phyloP scores from a whole-genome alignment of 2,797 vertebrate species.

The Parotocinclus haroldoi region DNA sequence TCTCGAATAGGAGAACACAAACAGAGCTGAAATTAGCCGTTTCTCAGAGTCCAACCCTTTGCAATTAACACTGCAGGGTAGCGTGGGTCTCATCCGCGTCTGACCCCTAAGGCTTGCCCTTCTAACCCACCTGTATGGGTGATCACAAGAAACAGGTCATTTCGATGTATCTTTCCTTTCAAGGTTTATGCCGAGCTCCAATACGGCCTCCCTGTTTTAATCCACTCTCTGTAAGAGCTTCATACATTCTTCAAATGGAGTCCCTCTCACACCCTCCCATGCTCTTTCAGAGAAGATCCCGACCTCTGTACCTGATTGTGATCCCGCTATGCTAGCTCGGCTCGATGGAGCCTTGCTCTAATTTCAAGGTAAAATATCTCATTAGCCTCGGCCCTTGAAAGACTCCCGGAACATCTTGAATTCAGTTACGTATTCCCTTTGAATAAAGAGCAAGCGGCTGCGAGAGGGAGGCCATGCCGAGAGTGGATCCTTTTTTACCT shows the following conservation, averaged over 20 bases:
- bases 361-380: slow-evolving; percentile 80
- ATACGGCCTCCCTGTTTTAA: slow-evolving; percentile 59
- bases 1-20: slow-evolving; percentile 20
- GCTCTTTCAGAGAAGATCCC: slow-evolving; percentile 48
- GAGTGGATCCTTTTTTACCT: slow-evolving; percentile 47
- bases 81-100: background rate
- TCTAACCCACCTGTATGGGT: slow-evolving; percentile 23
- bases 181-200: slow-evolving; percentile 51
- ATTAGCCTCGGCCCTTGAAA: slow-evolving; percentile 77
- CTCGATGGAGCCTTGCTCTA: slow-evolving; percentile 66
- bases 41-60: background rate
- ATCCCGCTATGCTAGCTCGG: slow-evolving; percentile 62
- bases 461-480: slow-evolving; percentile 46
- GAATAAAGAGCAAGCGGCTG: slow-evolving; percentile 62
- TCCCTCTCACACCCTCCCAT: slow-evolving; percentile 37
- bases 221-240: slow-evolving; percentile 54
- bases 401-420: slow-evolving; percentile 71
- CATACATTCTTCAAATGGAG: slow-evolving; percentile 53
- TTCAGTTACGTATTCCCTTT: slow-evolving; percentile 80
- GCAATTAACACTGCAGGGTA: slow-evolving; percentile 53
- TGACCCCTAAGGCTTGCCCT: slow-evolving; percentile 37
- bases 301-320: slow-evolving; percentile 57
- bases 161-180: slow-evolving; percentile 34
- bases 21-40: background rate
- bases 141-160: slow-evolving; percentile 33